Evolutionary conservation across 2,797 vertebrate species (phyloP).

Genomic region (Apogon talboti): DNA sequence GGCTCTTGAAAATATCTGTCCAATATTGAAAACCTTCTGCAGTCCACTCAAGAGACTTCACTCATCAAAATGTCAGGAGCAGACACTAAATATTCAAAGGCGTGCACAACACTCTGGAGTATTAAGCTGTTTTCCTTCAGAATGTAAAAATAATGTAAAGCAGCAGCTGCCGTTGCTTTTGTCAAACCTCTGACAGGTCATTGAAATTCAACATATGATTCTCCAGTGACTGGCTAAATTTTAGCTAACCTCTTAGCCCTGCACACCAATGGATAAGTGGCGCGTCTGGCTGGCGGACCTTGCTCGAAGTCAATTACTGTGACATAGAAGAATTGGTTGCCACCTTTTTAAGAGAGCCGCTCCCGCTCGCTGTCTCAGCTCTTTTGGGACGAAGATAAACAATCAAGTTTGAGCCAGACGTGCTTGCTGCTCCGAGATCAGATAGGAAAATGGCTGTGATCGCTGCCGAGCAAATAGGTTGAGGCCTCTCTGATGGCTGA

Average conservation of each 20-base stretch:
- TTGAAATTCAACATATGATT: constrained; percentile 74
- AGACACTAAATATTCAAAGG: constrained; percentile 77
- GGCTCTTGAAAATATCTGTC: constrained; percentile 69
- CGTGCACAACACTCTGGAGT: constrained; percentile 64
- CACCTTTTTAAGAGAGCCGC: constrained; percentile 42
- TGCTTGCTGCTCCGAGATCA: constrained; percentile 55
- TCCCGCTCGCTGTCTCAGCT: constrained; percentile 51
- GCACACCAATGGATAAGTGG: constrained; percentile 19
- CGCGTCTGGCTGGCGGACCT: constrained; percentile 25
- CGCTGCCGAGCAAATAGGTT: constrained; percentile 44
- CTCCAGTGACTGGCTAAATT: constrained; percentile 40
- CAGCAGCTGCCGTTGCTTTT: constrained; percentile 64
- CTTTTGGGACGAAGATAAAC: constrained; percentile 65
- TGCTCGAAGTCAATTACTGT: constrained; percentile 66
- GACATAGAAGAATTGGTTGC: constrained; percentile 61
- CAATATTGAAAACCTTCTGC: constrained; percentile 70
- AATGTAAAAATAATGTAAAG: constrained; percentile 78
- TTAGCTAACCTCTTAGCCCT: constrained; percentile 58
- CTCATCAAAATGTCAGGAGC: constrained; percentile 78
- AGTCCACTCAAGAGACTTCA: constrained; percentile 68
- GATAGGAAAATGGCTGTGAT: constrained; percentile 65
- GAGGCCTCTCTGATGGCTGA: constrained; percentile 38
- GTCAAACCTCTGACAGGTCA: constrained; percentile 72
- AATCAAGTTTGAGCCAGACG: constrained; percentile 44
- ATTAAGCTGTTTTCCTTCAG: constrained; percentile 75